Conservation (phyloP, 2,113 vertebrate species). For the Trachemys scripta region DNA sequence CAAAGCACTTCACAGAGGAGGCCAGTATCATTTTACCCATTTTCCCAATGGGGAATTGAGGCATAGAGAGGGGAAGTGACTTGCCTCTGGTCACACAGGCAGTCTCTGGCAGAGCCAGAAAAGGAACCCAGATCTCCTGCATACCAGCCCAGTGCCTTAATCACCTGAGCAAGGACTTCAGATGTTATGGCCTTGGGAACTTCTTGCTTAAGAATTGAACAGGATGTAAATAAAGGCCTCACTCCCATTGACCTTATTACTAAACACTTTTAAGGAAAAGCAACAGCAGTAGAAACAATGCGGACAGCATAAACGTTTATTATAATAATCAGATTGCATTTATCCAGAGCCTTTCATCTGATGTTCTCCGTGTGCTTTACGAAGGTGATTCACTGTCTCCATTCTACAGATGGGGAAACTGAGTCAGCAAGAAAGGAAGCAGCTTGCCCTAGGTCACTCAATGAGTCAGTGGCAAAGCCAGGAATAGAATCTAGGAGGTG, state of each 20-base stretch:
- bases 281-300: background rate
- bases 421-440: background rate
- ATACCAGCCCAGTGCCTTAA: background rate
- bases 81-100: background rate
- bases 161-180: background rate
- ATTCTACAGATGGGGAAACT: background rate
- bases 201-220: background rate
- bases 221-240: background rate
- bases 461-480: background rate
- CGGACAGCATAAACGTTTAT: background rate
- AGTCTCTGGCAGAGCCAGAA: background rate
- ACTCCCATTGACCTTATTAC: background rate
- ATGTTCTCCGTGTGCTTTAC: background rate
- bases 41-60: background rate
- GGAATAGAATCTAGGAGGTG: background rate
- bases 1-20: no score
- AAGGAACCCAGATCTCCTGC: background rate
- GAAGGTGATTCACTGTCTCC: background rate
- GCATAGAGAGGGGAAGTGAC: background rate
- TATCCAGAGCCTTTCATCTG: fast-evolving
- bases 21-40: no score
- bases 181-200: background rate
- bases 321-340: background rate
- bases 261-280: background rate
- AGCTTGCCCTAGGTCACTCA: background rate